A percentile compares a stretch with the other conserved stretches of the same genome.
Evolutionary conservation across 1,140 invertebrate species (phyloP).

Genomic region (Littorina saxatilis): DNA sequence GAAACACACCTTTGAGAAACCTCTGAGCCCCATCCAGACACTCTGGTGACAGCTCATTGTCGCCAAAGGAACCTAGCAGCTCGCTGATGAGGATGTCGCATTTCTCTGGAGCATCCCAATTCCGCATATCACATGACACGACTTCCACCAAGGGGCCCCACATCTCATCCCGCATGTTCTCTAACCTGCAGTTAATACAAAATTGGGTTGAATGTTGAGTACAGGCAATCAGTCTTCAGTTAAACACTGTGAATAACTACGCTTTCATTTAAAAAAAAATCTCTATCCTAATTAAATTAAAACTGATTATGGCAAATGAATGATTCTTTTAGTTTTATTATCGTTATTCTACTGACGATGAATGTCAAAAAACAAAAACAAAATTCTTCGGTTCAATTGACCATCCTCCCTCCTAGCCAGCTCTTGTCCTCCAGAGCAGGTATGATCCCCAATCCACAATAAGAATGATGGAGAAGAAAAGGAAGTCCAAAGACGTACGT

Average conservation of each 20-base stretch:
- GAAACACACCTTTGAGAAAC: conserved; percentile 87
- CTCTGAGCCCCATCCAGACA: conserved; percentile 96
- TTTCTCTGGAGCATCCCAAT: conserved; percentile 81
- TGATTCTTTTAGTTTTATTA: too few relatives aligned
- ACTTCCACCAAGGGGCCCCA: conserved; percentile 83
- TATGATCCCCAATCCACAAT: too few relatives aligned
- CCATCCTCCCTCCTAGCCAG: too few relatives aligned
- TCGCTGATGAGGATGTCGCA: conserved; percentile 98
- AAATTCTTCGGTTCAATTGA: too few relatives aligned
- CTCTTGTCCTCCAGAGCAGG: too few relatives aligned
- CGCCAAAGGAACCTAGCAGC: conserved; percentile 97
- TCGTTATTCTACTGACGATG: too few relatives aligned
- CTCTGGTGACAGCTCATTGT: conserved; percentile 99
- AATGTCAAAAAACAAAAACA: too few relatives aligned
- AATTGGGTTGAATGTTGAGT: too few relatives aligned
- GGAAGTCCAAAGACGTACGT: conserved; percentile 82
- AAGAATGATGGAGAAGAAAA: too few relatives aligned
- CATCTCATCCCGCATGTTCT: conserved; percentile 86
- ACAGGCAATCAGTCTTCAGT: neutral
- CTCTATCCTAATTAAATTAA: too few relatives aligned
- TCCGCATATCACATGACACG: conserved; percentile 89
- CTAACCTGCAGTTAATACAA: conserved; percentile 77
- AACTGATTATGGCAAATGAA: neutral
- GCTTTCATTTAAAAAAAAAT: too few relatives aligned
- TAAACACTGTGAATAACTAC: too few relatives aligned